Conservation (phyloP, 2,888 invertebrate genomes). For the Drosophila atripex region DNA sequence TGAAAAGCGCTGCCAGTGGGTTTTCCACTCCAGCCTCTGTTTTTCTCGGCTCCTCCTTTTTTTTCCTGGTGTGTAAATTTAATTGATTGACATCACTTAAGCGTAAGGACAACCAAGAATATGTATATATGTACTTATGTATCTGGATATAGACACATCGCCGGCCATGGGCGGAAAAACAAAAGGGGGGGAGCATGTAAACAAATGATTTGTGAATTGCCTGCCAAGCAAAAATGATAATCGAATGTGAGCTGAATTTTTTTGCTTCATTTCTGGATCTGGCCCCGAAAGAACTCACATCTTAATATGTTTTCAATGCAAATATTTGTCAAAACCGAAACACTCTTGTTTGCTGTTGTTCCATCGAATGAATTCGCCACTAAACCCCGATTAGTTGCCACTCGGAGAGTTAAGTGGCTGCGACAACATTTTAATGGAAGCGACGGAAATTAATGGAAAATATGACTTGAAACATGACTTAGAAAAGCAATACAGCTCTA, state of each 20-base stretch:
- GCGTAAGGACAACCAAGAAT: constrained; percentile 24
- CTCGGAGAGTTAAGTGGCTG: constrained; percentile 8
- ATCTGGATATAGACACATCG: neutral
- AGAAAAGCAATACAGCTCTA: neutral
- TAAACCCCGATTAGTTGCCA: constrained; percentile 29
- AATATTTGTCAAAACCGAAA: constrained; percentile 10
- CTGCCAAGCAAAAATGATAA: constrained; percentile 32
- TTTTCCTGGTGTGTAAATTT: constrained; percentile 42
- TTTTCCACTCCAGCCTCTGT: constrained; percentile 10
- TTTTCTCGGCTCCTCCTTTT: no score
- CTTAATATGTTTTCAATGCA: constrained; percentile 28
- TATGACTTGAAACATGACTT: neutral
- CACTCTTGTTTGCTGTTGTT: constrained; percentile 2
- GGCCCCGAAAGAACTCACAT: neutral
- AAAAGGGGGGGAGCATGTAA: constrained; percentile 30
- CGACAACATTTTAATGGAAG: constrained; percentile 2
- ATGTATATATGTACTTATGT: neutral
- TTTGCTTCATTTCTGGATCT: neutral
- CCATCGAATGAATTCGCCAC: constrained; percentile 3
- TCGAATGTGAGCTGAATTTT: constrained; percentile 10
- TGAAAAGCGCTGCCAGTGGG: constrained; percentile 23
- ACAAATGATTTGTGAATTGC: constrained; percentile 60
- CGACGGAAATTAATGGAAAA: neutral
- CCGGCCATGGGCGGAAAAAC: neutral
- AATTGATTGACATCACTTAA: constrained; percentile 49